phyloP scores from a whole-genome alignment of 2,113 vertebrate genomes.

The Oreochromis tanganicae region DNA sequence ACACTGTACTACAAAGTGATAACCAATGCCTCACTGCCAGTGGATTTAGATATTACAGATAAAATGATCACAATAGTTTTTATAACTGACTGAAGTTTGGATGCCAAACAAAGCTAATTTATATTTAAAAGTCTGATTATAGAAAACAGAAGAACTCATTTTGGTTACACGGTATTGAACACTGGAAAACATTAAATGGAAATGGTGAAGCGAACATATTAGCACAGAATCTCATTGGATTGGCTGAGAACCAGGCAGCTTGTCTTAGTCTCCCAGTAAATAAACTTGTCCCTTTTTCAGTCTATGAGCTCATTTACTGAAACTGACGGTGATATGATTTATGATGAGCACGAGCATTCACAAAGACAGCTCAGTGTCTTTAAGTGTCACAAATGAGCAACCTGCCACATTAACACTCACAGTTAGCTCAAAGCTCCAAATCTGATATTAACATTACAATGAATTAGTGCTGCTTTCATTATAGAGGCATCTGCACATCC shows the following conservation, averaged over 20 bases:
- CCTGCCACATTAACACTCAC: background rate
- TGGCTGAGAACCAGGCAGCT: background rate
- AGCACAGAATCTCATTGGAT: background rate
- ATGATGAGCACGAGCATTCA: background rate
- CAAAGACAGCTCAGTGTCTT: background rate
- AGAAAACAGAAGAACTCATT: fast-evolving
- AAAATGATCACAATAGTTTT: background rate
- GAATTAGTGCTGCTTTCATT: background rate
- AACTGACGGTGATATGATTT: fast-evolving
- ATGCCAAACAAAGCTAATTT: background rate
- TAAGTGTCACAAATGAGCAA: background rate
- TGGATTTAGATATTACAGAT: fast-evolving
- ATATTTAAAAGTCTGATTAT: background rate
- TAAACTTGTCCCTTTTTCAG: background rate
- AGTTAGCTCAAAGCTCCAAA: background rate
- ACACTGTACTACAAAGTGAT: background rate
- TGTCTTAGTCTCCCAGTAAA: background rate
- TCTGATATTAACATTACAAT: background rate
- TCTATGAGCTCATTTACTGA: background rate
- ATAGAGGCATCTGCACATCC: background rate
- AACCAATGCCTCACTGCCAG: background rate
- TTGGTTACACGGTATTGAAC: background rate
- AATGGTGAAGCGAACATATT: background rate
- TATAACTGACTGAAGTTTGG: background rate
- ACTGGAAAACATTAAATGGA: background rate